A percentile compares a stretch with the other conserved stretches of the same genome.
Evolutionary conservation across 2,888 invertebrate species (phyloP).

Genomic region (Copidosoma aretas): DNA sequence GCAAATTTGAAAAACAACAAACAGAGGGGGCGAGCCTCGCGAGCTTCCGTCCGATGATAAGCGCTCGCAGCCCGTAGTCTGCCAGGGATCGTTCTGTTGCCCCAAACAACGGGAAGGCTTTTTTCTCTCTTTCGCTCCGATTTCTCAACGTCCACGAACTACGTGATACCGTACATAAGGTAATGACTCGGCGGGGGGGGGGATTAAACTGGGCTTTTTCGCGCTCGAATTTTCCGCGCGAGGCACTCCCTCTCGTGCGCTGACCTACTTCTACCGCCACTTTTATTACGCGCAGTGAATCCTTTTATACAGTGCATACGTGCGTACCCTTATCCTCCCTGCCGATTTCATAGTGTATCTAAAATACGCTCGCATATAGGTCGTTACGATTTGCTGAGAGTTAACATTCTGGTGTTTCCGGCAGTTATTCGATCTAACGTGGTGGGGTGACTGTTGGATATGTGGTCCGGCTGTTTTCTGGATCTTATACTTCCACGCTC

Average conservation of each 20-base stretch:
- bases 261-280: conserved; percentile 30
- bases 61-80: neutral
- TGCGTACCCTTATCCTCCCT: neutral
- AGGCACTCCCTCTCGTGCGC: conserved; percentile 16
- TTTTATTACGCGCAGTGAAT: conserved; percentile 24
- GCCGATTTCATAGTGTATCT: conserved; percentile 25
- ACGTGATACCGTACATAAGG: conserved; percentile 36
- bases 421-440: no score
- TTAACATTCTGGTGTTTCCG: neutral
- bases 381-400: conserved; percentile 18
- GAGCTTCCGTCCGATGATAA: conserved; percentile 15
- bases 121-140: conserved; percentile 10
- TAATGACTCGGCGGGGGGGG: conserved; percentile 24
- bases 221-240: conserved; percentile 31
- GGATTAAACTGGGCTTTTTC: conserved; percentile 31
- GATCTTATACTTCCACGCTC: no score
- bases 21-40: neutral
- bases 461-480: no score
- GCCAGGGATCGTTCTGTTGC: neutral
- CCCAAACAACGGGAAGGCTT: neutral
- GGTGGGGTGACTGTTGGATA: no score
- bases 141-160: conserved; percentile 28
- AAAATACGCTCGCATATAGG: conserved; percentile 22
- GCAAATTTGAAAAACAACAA: conserved; percentile 11
- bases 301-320: neutral